Evolutionary conservation across 2,888 invertebrate genomes (phyloP), one percentile per base, ranked within the genome.

Genomic region (Ormyrus rosae): DNA sequence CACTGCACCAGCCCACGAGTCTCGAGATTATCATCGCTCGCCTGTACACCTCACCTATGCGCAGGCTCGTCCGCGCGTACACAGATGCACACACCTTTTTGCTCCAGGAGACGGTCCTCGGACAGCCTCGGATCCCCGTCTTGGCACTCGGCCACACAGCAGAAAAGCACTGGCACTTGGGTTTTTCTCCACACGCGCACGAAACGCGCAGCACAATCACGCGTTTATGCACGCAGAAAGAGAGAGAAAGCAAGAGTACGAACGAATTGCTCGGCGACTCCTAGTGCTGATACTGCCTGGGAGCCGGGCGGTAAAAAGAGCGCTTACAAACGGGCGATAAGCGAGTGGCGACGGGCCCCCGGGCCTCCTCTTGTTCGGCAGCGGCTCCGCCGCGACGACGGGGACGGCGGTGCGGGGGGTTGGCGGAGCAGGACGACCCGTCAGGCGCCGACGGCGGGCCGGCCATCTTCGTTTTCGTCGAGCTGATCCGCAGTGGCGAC

Each of bases 391-490:
- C 61, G 11, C 60, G 69, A 48, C 19, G 51, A 61, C 51, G 67
- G 60, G 58, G 56, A 50, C 50, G 51, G 61, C 61, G 53, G 2
- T 34, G 34, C 34, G 34, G 34, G 34, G 34, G 34, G 34, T 34
- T 34, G 34, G 34, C 34, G 34, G 34, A 34, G 34, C 34, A 34
- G 34, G 34, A 34, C 34, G 34, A 34, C 34, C 34, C 34, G 34
- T 34, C 34, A 34, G 34, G 34, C 48, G 75, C 19, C 48, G 50
- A 51, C 55, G 64, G 55, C 53, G 63, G 46, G 61, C 60, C 76
- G 63, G 69, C 68, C 76, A 76, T 76, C 61, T 76, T 76, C 61
- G 55, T 69, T 69, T 76, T 68, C 10, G 61, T 51, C 51, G 6
- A 45, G n/a, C 19, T 50, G 13, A 10, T 6, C 10, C 50, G 53